Evolutionary conservation across 2,888 invertebrate genomes (phyloP).

Genomic region (Agriotes lineatus): DNA sequence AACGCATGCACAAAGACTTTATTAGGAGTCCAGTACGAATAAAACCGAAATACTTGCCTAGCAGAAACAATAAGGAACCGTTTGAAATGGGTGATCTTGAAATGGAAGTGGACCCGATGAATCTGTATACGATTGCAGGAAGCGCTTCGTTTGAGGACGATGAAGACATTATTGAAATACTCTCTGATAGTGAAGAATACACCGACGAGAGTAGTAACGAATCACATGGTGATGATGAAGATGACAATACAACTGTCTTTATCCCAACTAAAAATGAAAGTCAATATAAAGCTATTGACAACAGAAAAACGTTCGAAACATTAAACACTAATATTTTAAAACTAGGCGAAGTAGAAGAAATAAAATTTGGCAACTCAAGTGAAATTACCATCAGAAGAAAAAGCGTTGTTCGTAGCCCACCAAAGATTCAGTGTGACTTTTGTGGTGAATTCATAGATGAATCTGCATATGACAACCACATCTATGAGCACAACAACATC

Average conservation of each 20-base stretch:
- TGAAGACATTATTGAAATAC: slow-evolving; percentile 6
- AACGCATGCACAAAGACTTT: slow-evolving; percentile 25
- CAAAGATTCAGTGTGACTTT: slow-evolving; percentile 41
- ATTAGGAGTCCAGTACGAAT: neutral
- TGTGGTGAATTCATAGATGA: slow-evolving; percentile 38
- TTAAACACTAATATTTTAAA: neutral
- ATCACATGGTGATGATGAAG: neutral
- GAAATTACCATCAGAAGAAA: slow-evolving; percentile 14
- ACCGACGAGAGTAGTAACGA: slow-evolving; percentile 22
- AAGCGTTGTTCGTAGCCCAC: slow-evolving; percentile 24
- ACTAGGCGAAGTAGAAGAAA: neutral
- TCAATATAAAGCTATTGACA: neutral
- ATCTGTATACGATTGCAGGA: slow-evolving; percentile 15
- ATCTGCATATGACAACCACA: slow-evolving; percentile 34
- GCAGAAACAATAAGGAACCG: neutral
- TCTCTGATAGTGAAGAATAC: slow-evolving; percentile 8
- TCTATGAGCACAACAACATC: slow-evolving; percentile 33
- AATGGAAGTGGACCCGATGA: slow-evolving; percentile 3
- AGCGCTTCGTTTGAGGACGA: neutral
- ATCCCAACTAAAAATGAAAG: neutral
- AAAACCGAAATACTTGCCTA: neutral
- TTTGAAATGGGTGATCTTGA: neutral
- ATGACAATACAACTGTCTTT: neutral
- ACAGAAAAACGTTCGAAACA: neutral
- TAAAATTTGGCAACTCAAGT: neutral